Evolutionary conservation across 2,888 invertebrate species (phyloP).

Genomic region (Nysson spinosus): DNA sequence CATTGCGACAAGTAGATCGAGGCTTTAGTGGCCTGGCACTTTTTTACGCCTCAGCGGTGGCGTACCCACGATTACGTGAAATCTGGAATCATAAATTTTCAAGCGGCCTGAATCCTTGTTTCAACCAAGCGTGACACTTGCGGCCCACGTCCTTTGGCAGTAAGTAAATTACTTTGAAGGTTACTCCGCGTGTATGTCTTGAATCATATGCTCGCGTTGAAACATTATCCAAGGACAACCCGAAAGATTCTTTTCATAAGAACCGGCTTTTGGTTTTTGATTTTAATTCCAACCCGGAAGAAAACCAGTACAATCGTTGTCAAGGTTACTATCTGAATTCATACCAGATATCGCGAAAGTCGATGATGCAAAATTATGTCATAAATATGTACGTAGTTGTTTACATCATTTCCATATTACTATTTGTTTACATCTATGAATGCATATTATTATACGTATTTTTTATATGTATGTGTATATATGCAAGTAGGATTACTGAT

Average conservation of each 20-base stretch:
- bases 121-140: slow-evolving; percentile 22
- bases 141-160: slow-evolving; percentile 37
- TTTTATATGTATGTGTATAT: no score
- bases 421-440: no score
- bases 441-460: no score
- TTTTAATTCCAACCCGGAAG: background rate
- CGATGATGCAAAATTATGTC: background rate
- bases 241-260: no score
- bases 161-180: slow-evolving; percentile 47
- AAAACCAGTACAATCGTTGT: background rate
- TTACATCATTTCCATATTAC: no score
- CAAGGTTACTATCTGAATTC: no score
- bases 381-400: no score
- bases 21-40: slow-evolving; percentile 14
- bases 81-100: slow-evolving; percentile 33
- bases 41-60: slow-evolving; percentile 11
- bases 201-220: background rate
- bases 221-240: no score
- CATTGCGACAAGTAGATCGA: slow-evolving; percentile 5
- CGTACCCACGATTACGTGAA: slow-evolving; percentile 6
- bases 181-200: background rate
- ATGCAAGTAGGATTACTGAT: no score
- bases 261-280: no score
- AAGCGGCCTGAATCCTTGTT: slow-evolving; percentile 34
- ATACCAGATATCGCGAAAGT: no score